Evolutionary conservation across 2,888 invertebrate species (phyloP), one percentile per base, ranked within the genome.

Genomic region (Cheilosia variabilis): DNA sequence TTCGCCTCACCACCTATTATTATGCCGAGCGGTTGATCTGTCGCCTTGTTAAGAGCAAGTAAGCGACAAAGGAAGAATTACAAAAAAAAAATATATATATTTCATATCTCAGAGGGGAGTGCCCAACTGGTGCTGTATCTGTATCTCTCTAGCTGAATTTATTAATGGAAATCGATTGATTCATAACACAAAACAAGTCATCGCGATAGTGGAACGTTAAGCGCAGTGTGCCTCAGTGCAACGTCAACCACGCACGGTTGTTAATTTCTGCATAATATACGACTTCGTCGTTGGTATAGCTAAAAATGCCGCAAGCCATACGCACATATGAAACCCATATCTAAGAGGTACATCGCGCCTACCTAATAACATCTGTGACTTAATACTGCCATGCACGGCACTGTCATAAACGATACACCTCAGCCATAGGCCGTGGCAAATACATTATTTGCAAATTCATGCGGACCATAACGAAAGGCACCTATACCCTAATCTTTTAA

Each of bases 141-240:
- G 31, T 43, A 15, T 47, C 52, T 63, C 69, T 75, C 55, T 22
- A 62, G 62, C 69, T 84, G 75, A 75, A 83, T 72, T 83, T 75
- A 58, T 75, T 79, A 75, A 69, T 84, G 75, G 75, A 75, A 71
- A 79, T 84, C 79, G 71, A 84, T 84, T 80, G 84, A 80, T 84
- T 84, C 65, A 65, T 71, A 65, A 17, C 7, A 17, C 43, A 45
- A 45, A 7, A 69, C 62, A 65, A 69, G 52, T 71, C 57, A 43
- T 13, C 41, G 45, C 4, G 55, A 66, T 15, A 52, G 27, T 19
- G 27, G 9, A 66, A 19, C 45, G 9, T 22, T 41, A 10, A 17
- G 19, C 37, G 15, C 43, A 45, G 34, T 19, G 27, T 17, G 45
- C 31, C 17, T 62, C 17, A 37, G 13, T 37, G 53, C 68, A 45